Evolutionary conservation across 2,113 vertebrate species (phyloP).

Genomic region (Dicaeum eximium): DNA sequence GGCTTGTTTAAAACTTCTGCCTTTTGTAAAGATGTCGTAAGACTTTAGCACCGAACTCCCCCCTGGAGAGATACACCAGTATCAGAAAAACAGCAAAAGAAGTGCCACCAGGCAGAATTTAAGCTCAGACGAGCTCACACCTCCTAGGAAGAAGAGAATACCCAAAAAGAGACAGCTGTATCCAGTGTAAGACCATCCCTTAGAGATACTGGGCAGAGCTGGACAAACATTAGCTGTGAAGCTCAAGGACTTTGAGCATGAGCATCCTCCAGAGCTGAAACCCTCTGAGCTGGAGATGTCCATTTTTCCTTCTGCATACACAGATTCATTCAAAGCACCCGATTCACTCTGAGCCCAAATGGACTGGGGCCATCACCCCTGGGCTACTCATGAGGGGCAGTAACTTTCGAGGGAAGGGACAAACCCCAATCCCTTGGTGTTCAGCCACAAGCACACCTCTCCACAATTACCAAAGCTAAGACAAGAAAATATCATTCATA

Average conservation of each 20-base stretch:
- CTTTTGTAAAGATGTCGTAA: neutral
- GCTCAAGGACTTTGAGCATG: neutral
- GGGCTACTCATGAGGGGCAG: neutral
- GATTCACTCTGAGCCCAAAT: neutral
- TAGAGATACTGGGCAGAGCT: accelerated
- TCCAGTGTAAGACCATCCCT: neutral
- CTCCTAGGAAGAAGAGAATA: neutral
- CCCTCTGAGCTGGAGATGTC: accelerated
- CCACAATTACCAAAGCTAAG: neutral
- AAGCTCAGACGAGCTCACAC: neutral
- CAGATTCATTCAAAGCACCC: neutral
- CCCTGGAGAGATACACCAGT: accelerated
- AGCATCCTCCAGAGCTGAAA: neutral
- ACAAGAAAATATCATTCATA: neutral
- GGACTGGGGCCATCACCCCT: accelerated
- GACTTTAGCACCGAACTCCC: neutral
- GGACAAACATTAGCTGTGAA: neutral
- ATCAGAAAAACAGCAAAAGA: neutral
- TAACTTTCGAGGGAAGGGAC: neutral
- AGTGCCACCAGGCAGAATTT: neutral
- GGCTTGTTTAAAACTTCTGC: neutral
- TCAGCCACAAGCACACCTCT: neutral
- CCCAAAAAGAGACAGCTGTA: neutral
- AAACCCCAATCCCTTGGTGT: accelerated
- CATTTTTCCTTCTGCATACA: neutral